Base-by-base conservation (phyloP, 2,113 vertebrate genomes). In the Edolisoma coerulescens region DNA sequence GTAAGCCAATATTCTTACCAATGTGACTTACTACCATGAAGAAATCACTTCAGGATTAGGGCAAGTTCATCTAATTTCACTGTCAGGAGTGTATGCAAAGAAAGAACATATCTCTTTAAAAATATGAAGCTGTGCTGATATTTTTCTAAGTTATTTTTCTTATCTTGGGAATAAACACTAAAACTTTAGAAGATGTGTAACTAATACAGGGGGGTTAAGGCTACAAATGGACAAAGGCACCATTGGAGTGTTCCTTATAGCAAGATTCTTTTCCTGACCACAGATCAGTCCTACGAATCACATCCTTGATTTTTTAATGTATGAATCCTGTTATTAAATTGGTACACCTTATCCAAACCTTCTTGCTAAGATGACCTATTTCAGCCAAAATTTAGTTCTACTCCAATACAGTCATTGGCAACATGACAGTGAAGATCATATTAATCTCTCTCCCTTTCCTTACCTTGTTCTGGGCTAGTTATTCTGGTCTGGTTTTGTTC, bases 181-280 rank as follows among this genome's bases (percentile, higher is more conserved):
- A 52, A 89, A 76, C 20, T 47, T 87, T 26, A 59, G 9, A 7
- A 73, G 16, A 23, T 1, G 2, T 19, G 3, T 27, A 56, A 3
- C 10, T 42, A 56, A 45, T 28, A 4, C 0, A 0, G 1, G 3
- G 3, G 0, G 1, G 7, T 5, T 42, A 50, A 65, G 35, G n/a
- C 35, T 60, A 16, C 41, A 56, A 42, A 56, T 67, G 15, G 33
- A 52, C 0, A 0, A 67, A 84, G 8, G 10, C 23, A 67, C 6
- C 22, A 11, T 7, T 80, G 23, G 59, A 23, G 1, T 28, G 17
- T 39, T 67, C 9, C 2, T 26, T 33, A 20, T 37, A 57, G 21
- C 16, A 84, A 80, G 30, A 54, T 71, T 76, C 3, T 63, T 49
- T 41, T 87, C 7, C 14, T 68, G 24, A 49, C 21, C 11, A 53